phyloP scores from a whole-genome alignment of 2,113 vertebrate species.

The Ancistrus triradiatus region DNA sequence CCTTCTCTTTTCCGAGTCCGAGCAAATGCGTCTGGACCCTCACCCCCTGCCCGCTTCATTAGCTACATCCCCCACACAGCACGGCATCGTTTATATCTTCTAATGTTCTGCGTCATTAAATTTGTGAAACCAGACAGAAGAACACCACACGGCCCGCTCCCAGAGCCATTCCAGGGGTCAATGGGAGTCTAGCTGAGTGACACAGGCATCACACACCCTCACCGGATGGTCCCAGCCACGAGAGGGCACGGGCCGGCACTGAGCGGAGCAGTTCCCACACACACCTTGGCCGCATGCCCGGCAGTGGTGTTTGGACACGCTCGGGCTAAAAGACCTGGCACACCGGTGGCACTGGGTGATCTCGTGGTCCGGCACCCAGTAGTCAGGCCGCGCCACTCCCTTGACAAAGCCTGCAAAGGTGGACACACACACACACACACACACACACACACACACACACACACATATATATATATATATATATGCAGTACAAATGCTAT shows the following conservation, averaged over 20 bases:
- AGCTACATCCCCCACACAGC: too few relatives aligned
- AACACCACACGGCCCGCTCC: not conserved
- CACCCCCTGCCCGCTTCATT: too few relatives aligned
- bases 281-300: conserved; percentile 73
- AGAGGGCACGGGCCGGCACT: conserved; percentile 65
- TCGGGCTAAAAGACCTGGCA: conserved; percentile 61
- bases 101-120: too few relatives aligned
- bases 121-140: too few relatives aligned
- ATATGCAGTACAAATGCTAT: too few relatives aligned
- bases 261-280: conserved; percentile 67
- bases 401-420: conserved; percentile 76
- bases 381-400: conserved; percentile 72
- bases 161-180: conserved; percentile 31
- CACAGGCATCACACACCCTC: conserved; percentile 70
- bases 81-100: too few relatives aligned
- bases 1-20: too few relatives aligned
- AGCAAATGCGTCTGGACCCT: too few relatives aligned
- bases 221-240: conserved; percentile 80
- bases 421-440: too few relatives aligned
- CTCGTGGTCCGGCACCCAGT: conserved; percentile 77
- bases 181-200: conserved; percentile 52
- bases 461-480: too few relatives aligned
- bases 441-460: too few relatives aligned
- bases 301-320: conserved; percentile 75
- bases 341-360: conserved; percentile 71